Percentiles rank a stretch among this genome's conserved stretches.
Conservation (phyloP, 2,888 invertebrate genomes). For the Pterostichus niger region DNA sequence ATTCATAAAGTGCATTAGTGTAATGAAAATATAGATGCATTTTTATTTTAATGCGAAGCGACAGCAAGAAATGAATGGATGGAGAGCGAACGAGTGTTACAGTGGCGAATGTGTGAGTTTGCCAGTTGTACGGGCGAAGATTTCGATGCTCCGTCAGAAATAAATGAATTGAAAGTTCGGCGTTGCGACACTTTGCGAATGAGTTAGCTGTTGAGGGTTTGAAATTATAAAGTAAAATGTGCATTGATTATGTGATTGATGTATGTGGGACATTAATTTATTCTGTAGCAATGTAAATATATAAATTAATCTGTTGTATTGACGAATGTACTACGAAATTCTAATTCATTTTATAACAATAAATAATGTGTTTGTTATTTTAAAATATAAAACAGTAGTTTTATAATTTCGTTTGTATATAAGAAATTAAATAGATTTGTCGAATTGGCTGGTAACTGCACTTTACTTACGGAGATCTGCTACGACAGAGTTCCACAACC, state of each 20-base stretch:
- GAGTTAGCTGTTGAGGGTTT: background rate
- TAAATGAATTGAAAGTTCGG: conserved; percentile 8
- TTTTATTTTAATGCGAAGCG: conserved; percentile 41
- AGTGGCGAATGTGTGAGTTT: background rate
- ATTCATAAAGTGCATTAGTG: conserved; percentile 57
- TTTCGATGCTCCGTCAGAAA: conserved; percentile 44
- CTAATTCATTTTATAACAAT: too few species aligned
- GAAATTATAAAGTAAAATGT: conserved; percentile 21
- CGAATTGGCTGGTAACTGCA: too few species aligned
- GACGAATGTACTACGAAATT: too few species aligned
- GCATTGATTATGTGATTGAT: background rate
- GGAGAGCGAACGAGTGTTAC: conserved; percentile 16
- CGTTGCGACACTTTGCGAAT: conserved; percentile 14
- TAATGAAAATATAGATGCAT: conserved; percentile 59
- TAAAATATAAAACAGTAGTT: too few species aligned
- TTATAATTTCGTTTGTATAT: too few species aligned
- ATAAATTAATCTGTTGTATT: too few species aligned
- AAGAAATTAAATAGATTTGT: too few species aligned
- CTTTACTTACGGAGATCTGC: too few species aligned
- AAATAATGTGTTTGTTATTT: too few species aligned
- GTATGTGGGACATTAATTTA: too few species aligned
- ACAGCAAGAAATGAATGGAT: conserved; percentile 33
- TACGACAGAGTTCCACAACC: too few species aligned
- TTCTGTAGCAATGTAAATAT: too few species aligned
- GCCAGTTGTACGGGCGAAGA: background rate